Base-by-base conservation (phyloP, 2,797 vertebrate genomes). In the Gallirallus australis region DNA sequence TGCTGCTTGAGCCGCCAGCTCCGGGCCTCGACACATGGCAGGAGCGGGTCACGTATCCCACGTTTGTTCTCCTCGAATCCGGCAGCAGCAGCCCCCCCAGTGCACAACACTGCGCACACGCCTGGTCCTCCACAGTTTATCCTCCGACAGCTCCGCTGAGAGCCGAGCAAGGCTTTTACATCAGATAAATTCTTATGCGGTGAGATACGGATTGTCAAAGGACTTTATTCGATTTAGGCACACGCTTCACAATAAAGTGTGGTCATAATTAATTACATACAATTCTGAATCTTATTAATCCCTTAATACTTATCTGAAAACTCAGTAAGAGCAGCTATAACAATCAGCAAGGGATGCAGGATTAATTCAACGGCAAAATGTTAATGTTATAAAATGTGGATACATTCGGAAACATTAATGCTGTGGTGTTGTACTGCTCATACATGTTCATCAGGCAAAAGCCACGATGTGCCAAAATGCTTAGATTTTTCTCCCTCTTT, bases 241-340 rank as follows among this genome's bases (percentile, higher is more conserved):
- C 16, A n/a, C 23, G 12, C 40, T 90, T 95, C 85, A 64, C n/a
- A 30, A 71, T 50, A 24, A 90, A 86, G 35, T 52, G 53, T 9
- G 30, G 57, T 86, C 90, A 57, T 80, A 91, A 91, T 77, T 85
- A 91, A 53, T 60, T 66, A 70, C 33, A 81, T 65, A 68, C 18
- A 30, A 50, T 45, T 93, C 50, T 61, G 54, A 71, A 63, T 75
- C 19, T 56, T 86, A 57, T 48, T 81, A 90, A 90, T 85, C 63
- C 31, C 35, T 92, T 61, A 75, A 64, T n/a, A 27, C 40, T 93
- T 90, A 85, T 85, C 89, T 81, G 69, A 81, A 86, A 85, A 86
- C 77, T 71, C 75, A 80, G 64, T 63, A 66, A 60, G 53, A 93
- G 45, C 57, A 81, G 69, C 48, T 86, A 11, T 40, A 69, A 60